phyloP scores from a whole-genome alignment of 2,113 vertebrate species.

The Elgaria multicarinata region DNA sequence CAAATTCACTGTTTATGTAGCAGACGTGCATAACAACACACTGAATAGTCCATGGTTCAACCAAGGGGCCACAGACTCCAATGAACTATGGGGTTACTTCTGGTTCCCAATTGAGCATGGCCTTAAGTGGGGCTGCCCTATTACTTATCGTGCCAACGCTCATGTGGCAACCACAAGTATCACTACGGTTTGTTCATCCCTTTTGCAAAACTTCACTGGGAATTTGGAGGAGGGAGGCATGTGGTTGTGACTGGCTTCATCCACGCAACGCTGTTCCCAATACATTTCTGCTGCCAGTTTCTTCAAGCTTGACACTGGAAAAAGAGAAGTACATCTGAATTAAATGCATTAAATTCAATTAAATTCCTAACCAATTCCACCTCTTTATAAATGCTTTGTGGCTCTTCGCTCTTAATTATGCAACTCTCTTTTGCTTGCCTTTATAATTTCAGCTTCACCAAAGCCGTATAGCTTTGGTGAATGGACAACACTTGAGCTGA shows the following conservation, averaged over 20 bases:
- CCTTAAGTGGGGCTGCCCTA: background rate
- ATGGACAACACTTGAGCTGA: background rate
- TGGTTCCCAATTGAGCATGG: background rate
- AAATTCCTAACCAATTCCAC: background rate
- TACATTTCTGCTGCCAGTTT: background rate
- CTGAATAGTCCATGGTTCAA: background rate
- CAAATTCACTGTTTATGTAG: background rate
- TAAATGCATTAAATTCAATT: too few species aligned
- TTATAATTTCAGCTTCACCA: too few species aligned
- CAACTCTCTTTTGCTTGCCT: background rate
- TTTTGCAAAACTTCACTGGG: background rate
- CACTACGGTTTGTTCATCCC: background rate
- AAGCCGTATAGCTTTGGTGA: background rate
- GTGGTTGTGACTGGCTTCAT: background rate
- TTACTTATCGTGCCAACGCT: background rate
- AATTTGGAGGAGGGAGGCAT: too few species aligned
- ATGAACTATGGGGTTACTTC: background rate
- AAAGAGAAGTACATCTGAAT: background rate
- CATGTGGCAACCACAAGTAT: background rate
- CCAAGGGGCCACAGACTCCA: background rate
- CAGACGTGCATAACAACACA: background rate
- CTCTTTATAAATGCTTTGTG: background rate
- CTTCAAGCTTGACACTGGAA: background rate
- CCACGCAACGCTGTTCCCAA: background rate
- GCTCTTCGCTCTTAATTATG: background rate